A percentile compares a stretch with the other conserved stretches of the same genome.
Evolutionary conservation across 2,888 invertebrate species (phyloP).

Genomic region (Chloroclysta siterata): DNA sequence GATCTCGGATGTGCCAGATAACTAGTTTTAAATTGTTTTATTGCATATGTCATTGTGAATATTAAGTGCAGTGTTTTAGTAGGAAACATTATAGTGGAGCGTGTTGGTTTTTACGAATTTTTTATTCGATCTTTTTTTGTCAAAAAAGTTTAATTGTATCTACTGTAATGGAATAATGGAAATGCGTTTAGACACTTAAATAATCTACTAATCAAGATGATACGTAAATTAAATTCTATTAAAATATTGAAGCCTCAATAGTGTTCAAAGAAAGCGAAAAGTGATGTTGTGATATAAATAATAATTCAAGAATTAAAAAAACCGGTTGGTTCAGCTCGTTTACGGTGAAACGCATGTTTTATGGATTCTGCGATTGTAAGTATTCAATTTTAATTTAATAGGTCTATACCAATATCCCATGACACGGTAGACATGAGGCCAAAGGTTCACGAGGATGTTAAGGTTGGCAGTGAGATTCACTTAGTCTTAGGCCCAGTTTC

Average conservation of each 20-base stretch:
- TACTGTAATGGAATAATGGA: not conserved
- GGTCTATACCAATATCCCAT: not conserved
- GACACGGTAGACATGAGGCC: too few relatives aligned
- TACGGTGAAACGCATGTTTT: not conserved
- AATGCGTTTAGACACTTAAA: too few relatives aligned
- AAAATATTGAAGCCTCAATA: too few relatives aligned
- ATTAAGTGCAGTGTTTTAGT: slow-evolving; percentile 1
- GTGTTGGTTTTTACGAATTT: not conserved
- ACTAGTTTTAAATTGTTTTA: slow-evolving; percentile 23
- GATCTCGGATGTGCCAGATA: slow-evolving; percentile 30
- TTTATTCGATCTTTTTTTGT: not conserved
- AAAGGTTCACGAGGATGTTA: too few relatives aligned
- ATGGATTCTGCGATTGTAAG: slow-evolving; percentile 9
- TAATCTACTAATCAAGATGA: too few relatives aligned
- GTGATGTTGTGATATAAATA: not conserved
- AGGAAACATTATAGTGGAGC: not conserved
- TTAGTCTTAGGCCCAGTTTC: too few relatives aligned
- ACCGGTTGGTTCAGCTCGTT: not conserved
- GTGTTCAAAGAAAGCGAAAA: not conserved
- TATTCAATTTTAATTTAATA: not conserved
- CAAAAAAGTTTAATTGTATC: not conserved
- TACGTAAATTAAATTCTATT: too few relatives aligned
- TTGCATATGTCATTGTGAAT: not conserved
- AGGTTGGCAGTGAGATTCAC: too few relatives aligned
- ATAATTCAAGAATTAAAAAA: not conserved